Evolutionary conservation across 2,888 invertebrate genomes (phyloP).

Genomic region (Campopleginae sp.): DNA sequence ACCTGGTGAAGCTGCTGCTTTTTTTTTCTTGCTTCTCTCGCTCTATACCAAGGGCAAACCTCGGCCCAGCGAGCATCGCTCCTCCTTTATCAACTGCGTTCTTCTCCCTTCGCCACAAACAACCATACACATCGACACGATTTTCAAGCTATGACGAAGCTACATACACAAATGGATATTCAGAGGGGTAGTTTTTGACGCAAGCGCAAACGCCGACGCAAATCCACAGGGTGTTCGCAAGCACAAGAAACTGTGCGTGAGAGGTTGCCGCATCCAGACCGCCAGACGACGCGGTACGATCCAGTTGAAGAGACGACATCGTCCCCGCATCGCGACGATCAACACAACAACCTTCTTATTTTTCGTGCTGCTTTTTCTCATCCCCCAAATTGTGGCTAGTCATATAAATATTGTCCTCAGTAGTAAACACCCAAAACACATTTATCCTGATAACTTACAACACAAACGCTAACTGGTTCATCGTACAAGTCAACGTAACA

Average conservation of each 20-base stretch:
- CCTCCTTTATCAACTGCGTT: slow-evolving; percentile 44
- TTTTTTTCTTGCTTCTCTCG: not conserved
- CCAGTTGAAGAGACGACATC: slow-evolving; percentile 56
- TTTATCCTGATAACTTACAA: not conserved
- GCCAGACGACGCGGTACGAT: slow-evolving; percentile 71
- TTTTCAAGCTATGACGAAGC: not conserved
- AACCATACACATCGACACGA: slow-evolving; percentile 14
- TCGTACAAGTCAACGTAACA: not conserved
- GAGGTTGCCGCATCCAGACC: slow-evolving; percentile 66
- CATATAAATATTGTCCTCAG: not conserved
- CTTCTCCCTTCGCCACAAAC: slow-evolving; percentile 47
- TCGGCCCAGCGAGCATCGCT: slow-evolving; percentile 30
- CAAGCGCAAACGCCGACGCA: slow-evolving; percentile 79
- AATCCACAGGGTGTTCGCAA: slow-evolving; percentile 45
- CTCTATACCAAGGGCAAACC: slow-evolving; percentile 56
- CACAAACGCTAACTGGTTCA: not conserved
- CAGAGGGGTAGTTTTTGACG: slow-evolving; percentile 68
- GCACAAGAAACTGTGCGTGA: slow-evolving; percentile 56
- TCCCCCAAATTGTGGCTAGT: not conserved
- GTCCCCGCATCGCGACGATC: slow-evolving; percentile 32
- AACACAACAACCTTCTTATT: slow-evolving; percentile 1
- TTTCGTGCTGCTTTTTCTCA: not conserved
- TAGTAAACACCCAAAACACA: not conserved
- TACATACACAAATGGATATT: slow-evolving; percentile 8
- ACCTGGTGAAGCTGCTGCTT: slow-evolving; percentile 15